Evolutionary conservation across 2,797 vertebrate species (phyloP).

Genomic region (Acanthornis magna): DNA sequence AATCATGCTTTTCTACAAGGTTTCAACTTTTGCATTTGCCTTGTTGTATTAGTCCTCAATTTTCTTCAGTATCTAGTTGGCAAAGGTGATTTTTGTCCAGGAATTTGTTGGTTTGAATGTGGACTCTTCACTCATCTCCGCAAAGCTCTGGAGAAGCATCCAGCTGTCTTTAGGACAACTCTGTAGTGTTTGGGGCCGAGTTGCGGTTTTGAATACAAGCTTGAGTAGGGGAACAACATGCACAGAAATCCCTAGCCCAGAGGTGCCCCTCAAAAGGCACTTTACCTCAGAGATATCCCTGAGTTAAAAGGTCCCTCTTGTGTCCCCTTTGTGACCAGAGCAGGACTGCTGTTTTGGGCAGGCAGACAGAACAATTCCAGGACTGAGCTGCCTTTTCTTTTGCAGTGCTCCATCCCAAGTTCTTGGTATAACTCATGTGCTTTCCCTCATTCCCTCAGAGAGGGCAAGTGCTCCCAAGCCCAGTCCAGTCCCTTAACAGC

Average conservation of each 20-base stretch:
- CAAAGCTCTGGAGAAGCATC: background rate
- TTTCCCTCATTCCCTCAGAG: background rate
- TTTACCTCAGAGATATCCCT: background rate
- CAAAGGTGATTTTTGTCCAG: constrained; percentile 65
- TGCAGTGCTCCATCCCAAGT: background rate
- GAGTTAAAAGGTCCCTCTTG: background rate
- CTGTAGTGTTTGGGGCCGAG: background rate
- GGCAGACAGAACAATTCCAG: background rate
- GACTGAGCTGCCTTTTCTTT: background rate
- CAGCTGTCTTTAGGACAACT: background rate
- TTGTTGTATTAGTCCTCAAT: constrained; percentile 40
- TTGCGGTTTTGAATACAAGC: background rate
- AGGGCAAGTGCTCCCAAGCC: background rate
- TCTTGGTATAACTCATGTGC: background rate
- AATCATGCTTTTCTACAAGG: background rate
- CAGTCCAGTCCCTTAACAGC: background rate
- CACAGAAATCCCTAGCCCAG: background rate
- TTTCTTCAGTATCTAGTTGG: constrained; percentile 47
- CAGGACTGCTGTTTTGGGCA: background rate
- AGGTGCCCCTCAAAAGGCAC: background rate
- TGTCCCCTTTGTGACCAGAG: background rate
- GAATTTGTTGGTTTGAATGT: background rate
- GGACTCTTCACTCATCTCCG: background rate
- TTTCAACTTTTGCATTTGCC: background rate
- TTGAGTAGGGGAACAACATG: background rate